These are phyloP conservation scores for Tolypeutes matacus DNA, from an alignment of 2,797 vertebrate species.

Conservation along the genomic window DNA sequence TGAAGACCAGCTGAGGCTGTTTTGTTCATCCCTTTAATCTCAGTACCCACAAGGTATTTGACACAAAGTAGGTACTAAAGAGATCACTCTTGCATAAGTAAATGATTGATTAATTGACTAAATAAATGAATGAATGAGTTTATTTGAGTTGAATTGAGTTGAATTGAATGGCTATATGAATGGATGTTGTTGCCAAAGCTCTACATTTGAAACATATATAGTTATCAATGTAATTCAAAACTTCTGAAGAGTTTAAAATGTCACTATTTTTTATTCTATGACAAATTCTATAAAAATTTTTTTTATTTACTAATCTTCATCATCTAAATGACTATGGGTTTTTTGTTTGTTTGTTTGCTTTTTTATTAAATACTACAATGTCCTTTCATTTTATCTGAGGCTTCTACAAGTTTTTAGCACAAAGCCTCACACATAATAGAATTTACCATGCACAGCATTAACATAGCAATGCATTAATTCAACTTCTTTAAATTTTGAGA, in stretches of 20 bases:
- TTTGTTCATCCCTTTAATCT: background rate
- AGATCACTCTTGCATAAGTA: constrained; percentile 1
- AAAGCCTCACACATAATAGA: background rate
- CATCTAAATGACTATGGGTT: background rate
- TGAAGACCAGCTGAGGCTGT: background rate
- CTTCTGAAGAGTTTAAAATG: background rate
- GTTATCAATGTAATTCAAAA: constrained; percentile 29
- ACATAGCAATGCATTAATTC: background rate
- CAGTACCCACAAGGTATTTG: background rate
- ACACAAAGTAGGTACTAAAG: background rate
- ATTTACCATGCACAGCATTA: background rate
- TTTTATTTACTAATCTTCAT: background rate
- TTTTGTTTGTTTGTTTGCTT: background rate
- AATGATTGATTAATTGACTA: background rate
- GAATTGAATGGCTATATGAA: background rate
- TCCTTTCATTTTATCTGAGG: background rate
- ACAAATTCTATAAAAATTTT: background rate
- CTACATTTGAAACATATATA: background rate
- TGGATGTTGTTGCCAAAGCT: background rate
- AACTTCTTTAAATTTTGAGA: background rate
- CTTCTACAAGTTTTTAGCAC: background rate
- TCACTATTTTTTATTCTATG: constrained; percentile 24
- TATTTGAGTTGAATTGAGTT: background rate
- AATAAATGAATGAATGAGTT: background rate
- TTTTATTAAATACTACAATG: background rate